Base-by-base conservation (phyloP, 2,113 vertebrate genomes). In the Gobius niger region DNA sequence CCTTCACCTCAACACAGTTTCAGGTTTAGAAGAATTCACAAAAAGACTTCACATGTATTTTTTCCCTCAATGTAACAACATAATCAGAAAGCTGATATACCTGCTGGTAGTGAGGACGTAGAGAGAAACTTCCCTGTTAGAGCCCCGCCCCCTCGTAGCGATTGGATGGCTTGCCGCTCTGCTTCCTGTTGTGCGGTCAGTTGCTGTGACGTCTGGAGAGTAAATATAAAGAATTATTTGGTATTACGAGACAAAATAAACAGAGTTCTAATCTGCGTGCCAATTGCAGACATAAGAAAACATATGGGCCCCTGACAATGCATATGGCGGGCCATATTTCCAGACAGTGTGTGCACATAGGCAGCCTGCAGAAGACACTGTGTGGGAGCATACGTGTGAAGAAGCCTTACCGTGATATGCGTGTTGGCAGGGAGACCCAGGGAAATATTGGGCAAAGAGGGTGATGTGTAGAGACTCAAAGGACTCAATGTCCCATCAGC, bases 371-470 rank as follows among this genome's bases (percentile, higher is more conserved):
- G 40, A 60, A n/a, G 34, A 47, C 47, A 19, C 34, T 50, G 34
- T 24, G 14, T 54, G 61, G 59, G 50, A 10, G 9, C 19, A 62
- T 73, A 16, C 42, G 9, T 59, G 63, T 63, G 42, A 46, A 63
- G n/a, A 16, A 44, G 44, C 7, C 46, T 47, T 18, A 98, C 96
- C 0, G 91, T 93, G 83, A 97, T 94, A 92, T 96, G 96, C 5
- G 95, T 93, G 90, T 94, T 96, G 81, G 95, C 93, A 66, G 95
- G 96, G 71, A 98, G 95, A 68, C 97, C 96, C 89, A 98, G 85
- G 82, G 96, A 98, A 90, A 99, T 98, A 79, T 99, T 98, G 72
- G 97, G 97, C 81, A 99, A 91, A 47, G 97, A 99, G 0, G 97
- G 97, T 65, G 96, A 98, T 8, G 96, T 96, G 90, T 98, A 98